These are phyloP conservation scores for Mustelus asterias DNA, from an alignment of 2,113 vertebrate species.

Conservation along the genomic window DNA sequence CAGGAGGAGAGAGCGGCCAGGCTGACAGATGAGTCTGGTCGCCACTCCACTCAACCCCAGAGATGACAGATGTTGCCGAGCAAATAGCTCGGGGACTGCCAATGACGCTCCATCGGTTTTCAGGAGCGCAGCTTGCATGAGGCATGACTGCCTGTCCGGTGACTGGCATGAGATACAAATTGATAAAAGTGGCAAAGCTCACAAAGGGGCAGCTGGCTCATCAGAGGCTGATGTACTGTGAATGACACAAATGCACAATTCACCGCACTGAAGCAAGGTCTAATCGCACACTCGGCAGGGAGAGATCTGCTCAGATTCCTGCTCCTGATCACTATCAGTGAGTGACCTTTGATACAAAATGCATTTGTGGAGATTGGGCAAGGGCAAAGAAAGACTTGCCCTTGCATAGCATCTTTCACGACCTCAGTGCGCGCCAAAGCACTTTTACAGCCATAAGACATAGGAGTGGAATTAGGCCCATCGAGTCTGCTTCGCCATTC, in stretches of 20 bases:
- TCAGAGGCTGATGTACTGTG: background rate
- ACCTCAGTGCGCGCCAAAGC: background rate
- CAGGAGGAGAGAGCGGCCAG: too few relatives aligned
- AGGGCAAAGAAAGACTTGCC: background rate
- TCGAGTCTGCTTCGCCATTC: too few relatives aligned
- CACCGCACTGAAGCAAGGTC: background rate
- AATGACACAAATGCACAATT: background rate
- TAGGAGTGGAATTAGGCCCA: too few relatives aligned
- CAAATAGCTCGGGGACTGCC: background rate
- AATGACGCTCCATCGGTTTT: background rate
- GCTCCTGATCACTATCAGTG: background rate
- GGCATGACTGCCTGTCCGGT: background rate
- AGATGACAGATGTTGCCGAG: conserved; percentile 9
- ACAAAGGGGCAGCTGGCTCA: background rate
- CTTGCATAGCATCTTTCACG: background rate
- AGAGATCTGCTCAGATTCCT: background rate
- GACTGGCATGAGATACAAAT: background rate
- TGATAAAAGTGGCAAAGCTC: background rate
- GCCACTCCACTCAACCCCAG: background rate
- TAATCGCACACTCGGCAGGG: background rate
- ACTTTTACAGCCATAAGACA: too few relatives aligned
- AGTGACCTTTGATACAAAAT: background rate
- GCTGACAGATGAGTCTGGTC: background rate
- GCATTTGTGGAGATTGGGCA: background rate
- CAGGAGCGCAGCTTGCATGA: background rate